phyloP scores from a whole-genome alignment of 1,140 invertebrate genomes.

The Samia ricini region DNA sequence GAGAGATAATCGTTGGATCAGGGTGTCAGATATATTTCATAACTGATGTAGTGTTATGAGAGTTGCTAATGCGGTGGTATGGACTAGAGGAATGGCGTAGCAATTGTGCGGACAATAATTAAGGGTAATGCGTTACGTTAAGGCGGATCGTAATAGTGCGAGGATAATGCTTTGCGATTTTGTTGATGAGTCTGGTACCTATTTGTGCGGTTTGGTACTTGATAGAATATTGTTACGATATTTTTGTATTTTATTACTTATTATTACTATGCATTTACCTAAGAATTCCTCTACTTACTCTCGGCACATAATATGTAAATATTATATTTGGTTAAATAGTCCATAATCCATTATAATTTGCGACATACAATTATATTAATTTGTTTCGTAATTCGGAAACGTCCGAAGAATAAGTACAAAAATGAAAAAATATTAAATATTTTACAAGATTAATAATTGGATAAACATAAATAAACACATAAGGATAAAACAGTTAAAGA shows the following conservation, averaged over 20 bases:
- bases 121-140: constrained; percentile 45
- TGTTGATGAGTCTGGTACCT: constrained; percentile 33
- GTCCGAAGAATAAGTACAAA: too few species aligned
- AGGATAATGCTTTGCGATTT: constrained; percentile 55
- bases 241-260: not conserved
- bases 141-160: constrained; percentile 37
- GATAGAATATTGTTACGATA: constrained; percentile 5
- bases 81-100: constrained; percentile 43
- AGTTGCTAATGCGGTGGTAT: constrained; percentile 59
- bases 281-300: too few species aligned
- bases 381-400: too few species aligned
- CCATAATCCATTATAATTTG: too few species aligned
- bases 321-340: too few species aligned
- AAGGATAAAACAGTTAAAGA: too few species aligned
- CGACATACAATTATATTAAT: too few species aligned
- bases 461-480: too few species aligned
- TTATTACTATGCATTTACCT: too few species aligned
- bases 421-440: too few species aligned
- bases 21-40: constrained; percentile 52
- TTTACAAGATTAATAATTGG: too few species aligned
- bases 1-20: constrained; percentile 13
- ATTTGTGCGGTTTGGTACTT: not conserved
- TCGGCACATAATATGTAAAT: too few species aligned
- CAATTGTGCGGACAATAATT: constrained; percentile 67
- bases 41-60: constrained; percentile 63